Conservation (phyloP, 2,797 vertebrate genomes). For the Eulemur albifrons region DNA sequence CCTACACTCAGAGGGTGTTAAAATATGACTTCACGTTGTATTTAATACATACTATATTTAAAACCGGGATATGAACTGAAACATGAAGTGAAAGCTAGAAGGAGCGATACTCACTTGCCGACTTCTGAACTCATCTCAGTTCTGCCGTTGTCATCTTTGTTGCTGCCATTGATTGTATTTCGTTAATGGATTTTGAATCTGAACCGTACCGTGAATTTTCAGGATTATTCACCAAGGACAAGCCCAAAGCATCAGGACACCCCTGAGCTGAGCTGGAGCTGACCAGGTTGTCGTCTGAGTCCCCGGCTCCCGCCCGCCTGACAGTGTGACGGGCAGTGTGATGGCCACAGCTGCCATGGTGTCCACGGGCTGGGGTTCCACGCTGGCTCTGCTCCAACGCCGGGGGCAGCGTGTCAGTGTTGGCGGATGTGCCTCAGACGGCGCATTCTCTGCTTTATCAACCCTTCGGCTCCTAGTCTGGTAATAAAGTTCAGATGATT, state of each 20-base stretch:
- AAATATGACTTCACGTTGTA: slow-evolving; percentile 62
- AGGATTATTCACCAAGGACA: neutral
- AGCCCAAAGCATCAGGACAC: neutral
- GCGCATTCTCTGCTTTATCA: neutral
- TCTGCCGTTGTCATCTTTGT: neutral
- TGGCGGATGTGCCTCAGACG: neutral
- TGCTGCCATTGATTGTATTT: neutral
- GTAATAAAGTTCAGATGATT: neutral
- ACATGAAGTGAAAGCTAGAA: neutral
- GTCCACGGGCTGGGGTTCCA: rapidly evolving
- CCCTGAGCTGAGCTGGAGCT: neutral
- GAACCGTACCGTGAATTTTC: neutral
- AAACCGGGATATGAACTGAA: slow-evolving; percentile 41
- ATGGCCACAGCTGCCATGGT: rapidly evolving
- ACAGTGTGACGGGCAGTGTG: rapidly evolving
- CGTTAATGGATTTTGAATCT: neutral
- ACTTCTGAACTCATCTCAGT: neutral
- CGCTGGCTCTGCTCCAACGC: neutral
- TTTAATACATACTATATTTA: slow-evolving; percentile 69
- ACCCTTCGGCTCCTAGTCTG: neutral
- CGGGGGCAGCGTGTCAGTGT: neutral
- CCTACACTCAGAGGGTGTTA: slow-evolving; percentile 53
- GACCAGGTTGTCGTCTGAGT: neutral
- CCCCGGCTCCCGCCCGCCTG: neutral
- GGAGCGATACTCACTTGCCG: neutral